Percentiles rank a stretch among this genome's conserved stretches.
phyloP scores from a whole-genome alignment of 2,888 invertebrate genomes.

The Chorisops tibialis region DNA sequence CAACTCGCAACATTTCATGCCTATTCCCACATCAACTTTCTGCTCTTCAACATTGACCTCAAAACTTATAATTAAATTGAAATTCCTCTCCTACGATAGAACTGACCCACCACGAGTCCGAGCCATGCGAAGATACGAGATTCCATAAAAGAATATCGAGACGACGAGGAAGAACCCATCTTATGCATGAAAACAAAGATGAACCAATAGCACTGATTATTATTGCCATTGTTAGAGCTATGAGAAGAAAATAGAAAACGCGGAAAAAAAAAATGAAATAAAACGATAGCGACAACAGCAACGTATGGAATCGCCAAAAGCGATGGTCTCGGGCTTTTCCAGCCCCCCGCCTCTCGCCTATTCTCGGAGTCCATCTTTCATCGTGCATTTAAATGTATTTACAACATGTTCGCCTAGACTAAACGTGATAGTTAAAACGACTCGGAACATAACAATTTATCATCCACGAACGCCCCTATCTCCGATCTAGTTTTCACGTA shows the following conservation, averaged over 20 bases:
- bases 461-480: conserved; percentile 33
- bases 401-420: conserved; percentile 32
- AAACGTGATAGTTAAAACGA: conserved; percentile 34
- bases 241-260: neutral
- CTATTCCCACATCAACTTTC: too few relatives aligned
- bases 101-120: too few relatives aligned
- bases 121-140: too few relatives aligned
- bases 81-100: too few relatives aligned
- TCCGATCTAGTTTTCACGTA: conserved; percentile 31
- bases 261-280: neutral
- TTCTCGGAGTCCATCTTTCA: neutral
- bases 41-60: too few relatives aligned
- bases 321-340: neutral
- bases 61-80: too few relatives aligned
- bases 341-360: neutral
- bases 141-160: too few relatives aligned
- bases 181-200: conserved; percentile 2
- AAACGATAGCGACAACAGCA: neutral
- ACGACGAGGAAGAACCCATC: neutral
- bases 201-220: conserved; percentile 12
- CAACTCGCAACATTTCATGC: too few relatives aligned
- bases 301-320: conserved; percentile 6
- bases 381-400: conserved; percentile 29
- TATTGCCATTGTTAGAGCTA: conserved; percentile 16
- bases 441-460: conserved; percentile 34